Percentiles rank a stretch among this genome's conserved stretches.
phyloP scores from a whole-genome alignment of 2,797 vertebrate species.

The Neomorphus geoffroyi region DNA sequence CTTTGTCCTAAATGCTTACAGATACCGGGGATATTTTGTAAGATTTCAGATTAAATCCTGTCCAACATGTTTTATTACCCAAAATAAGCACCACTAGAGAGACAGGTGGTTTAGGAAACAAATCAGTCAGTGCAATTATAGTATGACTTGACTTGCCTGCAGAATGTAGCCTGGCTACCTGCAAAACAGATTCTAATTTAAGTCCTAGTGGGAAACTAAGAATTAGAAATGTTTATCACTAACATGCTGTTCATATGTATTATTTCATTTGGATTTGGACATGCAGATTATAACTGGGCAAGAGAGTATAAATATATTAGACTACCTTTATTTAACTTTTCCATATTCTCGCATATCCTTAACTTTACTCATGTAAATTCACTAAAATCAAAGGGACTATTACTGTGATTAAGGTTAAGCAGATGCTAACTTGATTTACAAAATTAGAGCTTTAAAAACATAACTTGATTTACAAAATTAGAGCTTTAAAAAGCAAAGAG shows the following conservation, averaged over 20 bases:
- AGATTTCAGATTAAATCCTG: slow-evolving; percentile 40
- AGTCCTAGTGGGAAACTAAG: neutral
- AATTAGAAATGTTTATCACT: slow-evolving; percentile 23
- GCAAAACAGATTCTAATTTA: slow-evolving; percentile 38
- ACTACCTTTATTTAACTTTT: neutral
- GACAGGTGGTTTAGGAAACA: slow-evolving; percentile 6
- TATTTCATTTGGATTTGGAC: neutral
- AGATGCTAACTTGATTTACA: neutral
- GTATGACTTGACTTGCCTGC: slow-evolving; percentile 14
- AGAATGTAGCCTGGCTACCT: neutral
- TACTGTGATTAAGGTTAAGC: neutral
- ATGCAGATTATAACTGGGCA: neutral
- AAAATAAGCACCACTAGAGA: slow-evolving; percentile 11
- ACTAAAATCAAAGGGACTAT: neutral
- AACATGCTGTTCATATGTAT: neutral
- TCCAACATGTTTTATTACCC: neutral
- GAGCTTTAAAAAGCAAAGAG: neutral
- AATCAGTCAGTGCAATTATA: neutral
- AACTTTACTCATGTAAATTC: neutral
- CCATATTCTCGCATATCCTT: neutral
- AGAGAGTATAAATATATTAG: neutral
- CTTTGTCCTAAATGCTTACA: neutral
- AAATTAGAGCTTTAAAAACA: neutral
- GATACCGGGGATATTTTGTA: neutral
- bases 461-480: neutral